Percentiles rank a stretch among this genome's conserved stretches.
phyloP scores from a whole-genome alignment of 1,140 invertebrate genomes.

The Asobara japonica region DNA sequence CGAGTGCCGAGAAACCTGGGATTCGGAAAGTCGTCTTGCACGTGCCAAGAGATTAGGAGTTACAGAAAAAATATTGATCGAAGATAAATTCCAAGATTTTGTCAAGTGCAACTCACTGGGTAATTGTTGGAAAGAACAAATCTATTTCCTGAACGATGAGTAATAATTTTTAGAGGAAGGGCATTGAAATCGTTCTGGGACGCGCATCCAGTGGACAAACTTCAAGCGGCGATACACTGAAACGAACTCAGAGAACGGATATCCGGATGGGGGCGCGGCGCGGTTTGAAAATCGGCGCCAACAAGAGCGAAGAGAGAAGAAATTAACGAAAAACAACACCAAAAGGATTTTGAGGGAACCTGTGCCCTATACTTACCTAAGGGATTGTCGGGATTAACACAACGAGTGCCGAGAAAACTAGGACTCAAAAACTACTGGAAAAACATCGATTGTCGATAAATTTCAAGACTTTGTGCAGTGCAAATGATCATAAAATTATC shows the following conservation, averaged over 20 bases:
- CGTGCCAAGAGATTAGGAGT: constrained; percentile 46
- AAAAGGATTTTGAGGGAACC: constrained; percentile 78
- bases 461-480: neutral
- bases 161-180: too few relatives aligned
- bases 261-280: constrained; percentile 78
- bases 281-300: constrained; percentile 58
- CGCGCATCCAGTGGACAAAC: constrained; percentile 54
- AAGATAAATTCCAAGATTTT: constrained; percentile 1
- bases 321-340: constrained; percentile 67
- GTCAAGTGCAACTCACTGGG: too few relatives aligned
- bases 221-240: constrained; percentile 68
- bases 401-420: constrained; percentile 74
- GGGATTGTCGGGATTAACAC: constrained; percentile 81
- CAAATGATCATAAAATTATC: too few relatives aligned
- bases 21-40: constrained; percentile 46
- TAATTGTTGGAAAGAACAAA: neutral
- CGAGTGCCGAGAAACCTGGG: constrained; percentile 72
- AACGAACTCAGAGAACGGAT: constrained; percentile 70
- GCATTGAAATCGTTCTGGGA: too few relatives aligned
- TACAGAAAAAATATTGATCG: constrained; percentile 42
- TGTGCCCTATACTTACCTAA: constrained; percentile 81
- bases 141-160: too few relatives aligned
- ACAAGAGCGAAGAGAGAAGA: constrained; percentile 45
- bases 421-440: constrained; percentile 47
- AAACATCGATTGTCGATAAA: neutral